Evolutionary conservation across 1,140 invertebrate genomes (phyloP).

Genomic region (Armadillidium nasatum): DNA sequence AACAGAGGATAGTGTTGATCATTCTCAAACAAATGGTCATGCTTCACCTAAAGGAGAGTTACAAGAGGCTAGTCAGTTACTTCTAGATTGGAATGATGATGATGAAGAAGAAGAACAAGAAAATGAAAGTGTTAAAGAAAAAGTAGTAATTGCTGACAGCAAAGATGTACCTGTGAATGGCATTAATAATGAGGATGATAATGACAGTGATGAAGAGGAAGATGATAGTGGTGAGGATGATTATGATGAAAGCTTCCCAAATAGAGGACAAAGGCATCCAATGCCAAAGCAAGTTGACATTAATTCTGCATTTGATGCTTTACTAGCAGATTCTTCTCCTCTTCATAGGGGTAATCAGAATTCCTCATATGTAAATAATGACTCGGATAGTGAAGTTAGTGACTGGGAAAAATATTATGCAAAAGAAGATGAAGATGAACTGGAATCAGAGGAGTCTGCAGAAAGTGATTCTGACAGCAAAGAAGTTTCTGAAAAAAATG

Average conservation of each 20-base stretch:
- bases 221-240: constrained; percentile 31
- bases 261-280: constrained; percentile 30
- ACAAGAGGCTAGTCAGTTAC: constrained; percentile 35
- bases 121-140: not conserved
- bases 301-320: constrained; percentile 44
- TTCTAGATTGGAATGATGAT: constrained; percentile 43
- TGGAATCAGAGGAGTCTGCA: too few species aligned
- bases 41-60: constrained; percentile 16
- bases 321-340: constrained; percentile 37
- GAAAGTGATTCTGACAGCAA: constrained; percentile 7
- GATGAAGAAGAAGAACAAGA: constrained; percentile 30
- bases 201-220: constrained; percentile 16
- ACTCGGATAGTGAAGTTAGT: constrained; percentile 42
- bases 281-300: constrained; percentile 38
- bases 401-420: constrained; percentile 45
- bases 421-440: not conserved
- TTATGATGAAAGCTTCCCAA: constrained; percentile 30
- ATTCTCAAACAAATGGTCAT: constrained; percentile 42
- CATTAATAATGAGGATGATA: constrained; percentile 14
- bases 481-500: constrained; percentile 7
- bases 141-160: not conserved
- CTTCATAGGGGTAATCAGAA: constrained; percentile 23
- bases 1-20: constrained; percentile 31
- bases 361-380: constrained; percentile 35
- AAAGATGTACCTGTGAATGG: not conserved